These are phyloP conservation scores for Oryctes rhinoceros DNA, from an alignment of 1,140 invertebrate species.

Conservation along the genomic window DNA sequence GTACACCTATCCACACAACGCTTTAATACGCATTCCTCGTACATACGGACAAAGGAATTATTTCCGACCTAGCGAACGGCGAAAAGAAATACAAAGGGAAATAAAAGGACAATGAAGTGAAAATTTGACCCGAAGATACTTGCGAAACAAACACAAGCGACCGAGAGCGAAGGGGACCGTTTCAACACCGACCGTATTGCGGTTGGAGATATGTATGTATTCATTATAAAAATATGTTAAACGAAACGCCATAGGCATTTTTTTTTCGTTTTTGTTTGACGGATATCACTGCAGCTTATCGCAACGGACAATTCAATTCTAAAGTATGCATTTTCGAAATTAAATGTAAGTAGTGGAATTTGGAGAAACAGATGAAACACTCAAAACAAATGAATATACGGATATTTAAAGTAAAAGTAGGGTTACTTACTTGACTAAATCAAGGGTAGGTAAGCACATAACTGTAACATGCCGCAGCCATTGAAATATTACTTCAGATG, in stretches of 20 bases:
- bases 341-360: no score
- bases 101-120: slow-evolving; percentile 14
- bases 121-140: slow-evolving; percentile 8
- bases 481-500: no score
- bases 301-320: no score
- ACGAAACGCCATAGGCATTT: background rate
- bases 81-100: background rate
- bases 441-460: no score
- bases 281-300: no score
- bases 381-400: no score
- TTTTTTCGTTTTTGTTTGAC: background rate
- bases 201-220: background rate
- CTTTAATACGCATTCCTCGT: background rate
- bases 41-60: slow-evolving; percentile 2
- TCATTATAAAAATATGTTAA: slow-evolving; percentile 1
- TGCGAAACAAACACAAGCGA: background rate
- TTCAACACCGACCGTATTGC: background rate
- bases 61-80: background rate
- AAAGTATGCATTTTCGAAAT: no score
- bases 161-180: background rate
- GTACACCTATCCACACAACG: no score
- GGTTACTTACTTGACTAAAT: no score
- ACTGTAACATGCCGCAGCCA: no score
- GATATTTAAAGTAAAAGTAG: no score
- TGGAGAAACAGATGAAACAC: no score